Percentiles rank a stretch among this genome's conserved stretches.
These are phyloP conservation scores for Botia almorhae DNA, from an alignment of 2,797 vertebrate species.

Conservation along the genomic window DNA sequence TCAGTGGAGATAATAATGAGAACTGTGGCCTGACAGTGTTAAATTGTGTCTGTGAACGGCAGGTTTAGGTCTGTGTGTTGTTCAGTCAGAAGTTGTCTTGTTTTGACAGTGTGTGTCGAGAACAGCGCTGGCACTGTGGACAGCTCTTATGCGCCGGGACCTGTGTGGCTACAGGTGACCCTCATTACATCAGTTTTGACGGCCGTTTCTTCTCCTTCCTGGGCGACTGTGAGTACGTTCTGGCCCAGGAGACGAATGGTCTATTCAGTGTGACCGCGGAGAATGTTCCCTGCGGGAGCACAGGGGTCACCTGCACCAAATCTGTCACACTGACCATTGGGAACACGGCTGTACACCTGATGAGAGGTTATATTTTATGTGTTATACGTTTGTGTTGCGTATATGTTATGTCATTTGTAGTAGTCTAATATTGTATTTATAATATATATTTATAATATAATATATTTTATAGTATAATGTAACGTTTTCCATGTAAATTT, in stretches of 20 bases:
- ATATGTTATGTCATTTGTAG: too few species aligned
- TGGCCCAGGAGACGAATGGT: conserved; percentile 78
- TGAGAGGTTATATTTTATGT: conserved; percentile 70
- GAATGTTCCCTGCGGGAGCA: conserved; percentile 89
- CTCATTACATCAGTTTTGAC: conserved; percentile 91
- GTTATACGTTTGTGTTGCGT: too few species aligned
- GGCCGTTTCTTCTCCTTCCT: conserved; percentile 86
- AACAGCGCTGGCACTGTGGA: conserved; percentile 84
- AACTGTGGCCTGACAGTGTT: too few species aligned
- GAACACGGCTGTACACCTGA: conserved; percentile 84
- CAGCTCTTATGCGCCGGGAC: conserved; percentile 75
- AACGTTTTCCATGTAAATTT: too few species aligned
- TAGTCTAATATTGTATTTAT: too few species aligned
- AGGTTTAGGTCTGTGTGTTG: too few species aligned
- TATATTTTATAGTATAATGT: too few species aligned
- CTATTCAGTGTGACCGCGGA: conserved; percentile 83
- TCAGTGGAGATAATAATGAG: too few species aligned
- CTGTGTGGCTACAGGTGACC: conserved; percentile 90
- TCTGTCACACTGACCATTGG: conserved; percentile 84
- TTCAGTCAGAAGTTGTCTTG: neutral
- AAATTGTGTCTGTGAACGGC: too few species aligned
- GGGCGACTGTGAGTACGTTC: conserved; percentile 90
- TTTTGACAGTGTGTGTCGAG: conserved; percentile 78
- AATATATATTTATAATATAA: too few species aligned
- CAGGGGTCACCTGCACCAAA: conserved; percentile 90